A percentile compares a stretch with the other conserved stretches of the same genome.
These are phyloP conservation scores for Mus caroli DNA, from an alignment of 2,797 vertebrate species.

Conservation along the genomic window DNA sequence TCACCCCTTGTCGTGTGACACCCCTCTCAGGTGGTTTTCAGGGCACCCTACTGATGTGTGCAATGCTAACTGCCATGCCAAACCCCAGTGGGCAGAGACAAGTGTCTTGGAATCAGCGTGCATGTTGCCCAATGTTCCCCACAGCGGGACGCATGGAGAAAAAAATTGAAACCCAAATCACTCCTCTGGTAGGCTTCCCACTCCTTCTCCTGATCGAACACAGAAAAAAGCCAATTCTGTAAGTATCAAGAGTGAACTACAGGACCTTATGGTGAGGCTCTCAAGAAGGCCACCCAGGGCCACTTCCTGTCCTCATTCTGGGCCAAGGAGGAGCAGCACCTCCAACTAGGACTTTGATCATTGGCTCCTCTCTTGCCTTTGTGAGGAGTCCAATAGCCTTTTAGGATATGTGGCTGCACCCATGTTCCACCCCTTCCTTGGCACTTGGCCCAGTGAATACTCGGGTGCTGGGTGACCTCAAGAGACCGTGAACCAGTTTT, in stretches of 20 bases:
- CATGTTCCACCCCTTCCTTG: not conserved
- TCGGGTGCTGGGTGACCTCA: constrained; percentile 7
- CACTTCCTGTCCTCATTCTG: not conserved
- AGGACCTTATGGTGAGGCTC: not conserved
- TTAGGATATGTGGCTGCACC: not conserved
- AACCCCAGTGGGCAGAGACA: constrained; percentile 54
- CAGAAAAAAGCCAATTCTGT: not conserved
- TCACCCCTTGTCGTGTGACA: not conserved
- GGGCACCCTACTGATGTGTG: not conserved
- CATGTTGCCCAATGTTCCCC: not conserved
- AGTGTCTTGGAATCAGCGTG: constrained; percentile 75
- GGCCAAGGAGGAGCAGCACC: not conserved
- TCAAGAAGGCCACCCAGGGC: not conserved
- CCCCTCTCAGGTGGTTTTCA: not conserved
- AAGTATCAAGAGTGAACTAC: constrained; percentile 13
- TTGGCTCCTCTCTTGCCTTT: not conserved
- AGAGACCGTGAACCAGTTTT: constrained; percentile 8
- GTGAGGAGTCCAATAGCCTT: not conserved
- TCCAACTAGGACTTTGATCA: not conserved
- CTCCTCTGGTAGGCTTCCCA: constrained; percentile 58
- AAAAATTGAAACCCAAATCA: constrained; percentile 76
- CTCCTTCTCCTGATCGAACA: constrained; percentile 44
- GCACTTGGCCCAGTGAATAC: not conserved
- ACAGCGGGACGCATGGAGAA: constrained; percentile 65
- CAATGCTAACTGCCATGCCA: constrained; percentile 37